These are phyloP conservation scores for Actinopyga echinites DNA, from an alignment of 53 echinoderm and acorn worm genomes.

Conservation along the genomic window DNA sequence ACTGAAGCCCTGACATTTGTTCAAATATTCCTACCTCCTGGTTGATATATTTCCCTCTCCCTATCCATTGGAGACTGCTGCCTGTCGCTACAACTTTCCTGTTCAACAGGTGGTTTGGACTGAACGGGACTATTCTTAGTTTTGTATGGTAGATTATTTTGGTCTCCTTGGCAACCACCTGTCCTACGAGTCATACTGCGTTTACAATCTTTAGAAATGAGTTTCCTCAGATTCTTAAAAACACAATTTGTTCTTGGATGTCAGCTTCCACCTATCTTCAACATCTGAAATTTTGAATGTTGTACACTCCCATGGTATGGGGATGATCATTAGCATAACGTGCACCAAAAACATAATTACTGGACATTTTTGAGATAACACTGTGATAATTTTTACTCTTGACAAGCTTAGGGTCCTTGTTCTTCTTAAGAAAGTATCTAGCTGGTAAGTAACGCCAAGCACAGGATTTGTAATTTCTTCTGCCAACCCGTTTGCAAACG, in stretches of 20 bases:
- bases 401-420: too few species aligned
- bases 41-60: neutral
- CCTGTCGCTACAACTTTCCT: neutral
- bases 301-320: too few species aligned
- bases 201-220: neutral
- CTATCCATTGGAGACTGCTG: neutral
- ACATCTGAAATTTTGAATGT: too few species aligned
- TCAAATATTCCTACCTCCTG: neutral
- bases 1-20: neutral
- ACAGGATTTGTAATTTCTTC: too few species aligned
- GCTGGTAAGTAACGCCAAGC: too few species aligned
- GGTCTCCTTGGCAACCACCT: conserved; percentile 16
- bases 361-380: too few species aligned
- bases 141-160: neutral
- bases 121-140: neutral
- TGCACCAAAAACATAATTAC: too few species aligned
- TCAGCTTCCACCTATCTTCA: neutral
- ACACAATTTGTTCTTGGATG: neutral
- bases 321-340: too few species aligned
- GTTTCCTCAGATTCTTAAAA: neutral
- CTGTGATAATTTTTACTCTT: too few species aligned
- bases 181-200: neutral
- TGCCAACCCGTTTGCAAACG: too few species aligned
- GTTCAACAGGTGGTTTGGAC: neutral
- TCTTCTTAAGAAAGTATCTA: too few species aligned